Conservation (phyloP, 2,888 invertebrate genomes). For the Gandaritis pyraliata region DNA sequence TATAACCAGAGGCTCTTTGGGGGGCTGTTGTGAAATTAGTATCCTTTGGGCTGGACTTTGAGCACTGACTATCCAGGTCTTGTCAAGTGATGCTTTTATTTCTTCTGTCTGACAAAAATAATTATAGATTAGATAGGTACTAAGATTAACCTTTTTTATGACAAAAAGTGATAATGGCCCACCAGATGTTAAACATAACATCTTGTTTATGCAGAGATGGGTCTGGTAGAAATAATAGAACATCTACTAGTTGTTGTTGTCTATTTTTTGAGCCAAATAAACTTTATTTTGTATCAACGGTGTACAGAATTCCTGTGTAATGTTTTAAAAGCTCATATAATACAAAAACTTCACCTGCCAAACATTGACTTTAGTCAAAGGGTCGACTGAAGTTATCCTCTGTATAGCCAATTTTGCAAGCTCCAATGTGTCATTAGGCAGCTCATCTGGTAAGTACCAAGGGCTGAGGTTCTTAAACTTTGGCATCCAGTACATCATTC, state of each 20-base stretch:
- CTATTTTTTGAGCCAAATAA: no score
- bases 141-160: no score
- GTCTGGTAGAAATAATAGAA: neutral
- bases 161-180: no score
- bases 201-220: neutral
- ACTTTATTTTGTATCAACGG: no score
- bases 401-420: slow-evolving; percentile 92
- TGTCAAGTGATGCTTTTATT: slow-evolving; percentile 90
- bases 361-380: slow-evolving; percentile 86
- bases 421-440: slow-evolving; percentile 91
- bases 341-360: slow-evolving; percentile 81
- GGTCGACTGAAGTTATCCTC: slow-evolving; percentile 93
- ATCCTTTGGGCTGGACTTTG: slow-evolving; percentile 91
- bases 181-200: no score
- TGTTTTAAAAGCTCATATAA: neutral
- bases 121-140: slow-evolving; percentile 36
- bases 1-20: slow-evolving; percentile 88
- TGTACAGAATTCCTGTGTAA: no score
- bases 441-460: slow-evolving; percentile 90
- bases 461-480: slow-evolving; percentile 96
- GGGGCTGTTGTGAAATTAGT: slow-evolving; percentile 86
- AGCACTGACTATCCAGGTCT: slow-evolving; percentile 96
- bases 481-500: slow-evolving; percentile 96
- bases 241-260: no score
- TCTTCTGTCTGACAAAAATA: slow-evolving; percentile 85